A percentile compares a stretch with the other conserved stretches of the same genome.
These are phyloP conservation scores for Ctenochaetus hawaiiensis DNA, from an alignment of 2,797 vertebrate genomes.

Conservation along the genomic window DNA sequence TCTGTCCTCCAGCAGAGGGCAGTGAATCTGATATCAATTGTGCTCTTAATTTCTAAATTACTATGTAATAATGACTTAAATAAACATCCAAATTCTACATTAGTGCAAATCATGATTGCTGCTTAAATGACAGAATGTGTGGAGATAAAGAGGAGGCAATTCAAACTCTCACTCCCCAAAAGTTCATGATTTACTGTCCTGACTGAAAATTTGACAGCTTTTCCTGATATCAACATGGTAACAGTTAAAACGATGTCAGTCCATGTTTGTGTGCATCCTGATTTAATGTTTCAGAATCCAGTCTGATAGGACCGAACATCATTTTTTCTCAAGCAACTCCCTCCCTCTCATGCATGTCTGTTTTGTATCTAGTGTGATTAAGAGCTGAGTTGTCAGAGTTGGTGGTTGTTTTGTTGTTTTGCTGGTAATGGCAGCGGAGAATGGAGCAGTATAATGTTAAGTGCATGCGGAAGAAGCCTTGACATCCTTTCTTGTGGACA, in stretches of 20 bases:
- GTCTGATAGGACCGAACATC: conserved; percentile 43
- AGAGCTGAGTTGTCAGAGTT: conserved; percentile 68
- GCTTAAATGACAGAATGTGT: background rate
- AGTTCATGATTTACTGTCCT: background rate
- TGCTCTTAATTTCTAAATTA: conserved; percentile 30
- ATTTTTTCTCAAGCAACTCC: conserved; percentile 25
- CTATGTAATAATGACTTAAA: background rate
- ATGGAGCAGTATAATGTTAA: conserved; percentile 67
- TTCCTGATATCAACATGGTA: conserved; percentile 34
- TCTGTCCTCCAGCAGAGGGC: conserved; percentile 84
- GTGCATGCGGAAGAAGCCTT: conserved; percentile 70
- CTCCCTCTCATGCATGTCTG: conserved; percentile 52
- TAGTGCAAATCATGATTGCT: background rate
- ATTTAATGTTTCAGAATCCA: conserved; percentile 43
- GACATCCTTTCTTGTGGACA: conserved; percentile 78
- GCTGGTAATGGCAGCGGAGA: conserved; percentile 68
- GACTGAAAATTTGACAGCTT: background rate
- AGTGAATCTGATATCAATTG: conserved; percentile 68
- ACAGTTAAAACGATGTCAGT: conserved; percentile 14
- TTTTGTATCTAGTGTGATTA: conserved; percentile 75
- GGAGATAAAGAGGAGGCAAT: background rate
- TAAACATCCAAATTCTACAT: conserved; percentile 3
- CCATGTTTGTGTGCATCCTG: conserved; percentile 31
- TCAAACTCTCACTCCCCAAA: background rate
- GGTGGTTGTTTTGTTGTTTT: conserved; percentile 77